A percentile compares a stretch with the other conserved stretches of the same genome.
These are phyloP conservation scores for Papilio elwesi DNA, from an alignment of 2,888 invertebrate genomes.

Conservation along the genomic window DNA sequence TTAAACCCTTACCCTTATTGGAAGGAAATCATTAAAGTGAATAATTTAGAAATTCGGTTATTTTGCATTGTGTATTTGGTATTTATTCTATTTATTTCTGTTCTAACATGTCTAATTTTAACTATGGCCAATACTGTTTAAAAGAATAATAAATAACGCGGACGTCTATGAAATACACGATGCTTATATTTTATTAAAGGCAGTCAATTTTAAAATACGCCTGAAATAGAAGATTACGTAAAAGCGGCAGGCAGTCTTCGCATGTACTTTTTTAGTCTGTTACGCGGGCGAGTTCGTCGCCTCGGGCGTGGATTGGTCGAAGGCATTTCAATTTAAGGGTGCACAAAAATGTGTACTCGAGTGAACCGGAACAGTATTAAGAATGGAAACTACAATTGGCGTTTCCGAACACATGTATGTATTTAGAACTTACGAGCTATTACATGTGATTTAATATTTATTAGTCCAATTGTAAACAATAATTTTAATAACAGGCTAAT, in stretches of 20 bases:
- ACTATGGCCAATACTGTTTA: no score
- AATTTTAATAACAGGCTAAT: not conserved
- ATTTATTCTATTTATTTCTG: no score
- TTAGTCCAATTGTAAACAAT: not conserved
- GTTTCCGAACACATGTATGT: not conserved
- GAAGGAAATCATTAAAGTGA: no score
- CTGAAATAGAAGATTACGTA: slow-evolving; percentile 32
- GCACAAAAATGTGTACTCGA: slow-evolving; percentile 5
- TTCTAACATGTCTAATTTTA: no score
- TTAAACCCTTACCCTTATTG: no score
- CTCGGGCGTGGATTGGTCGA: slow-evolving; percentile 34
- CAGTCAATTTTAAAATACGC: slow-evolving; percentile 26
- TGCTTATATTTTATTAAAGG: slow-evolving; percentile 19
- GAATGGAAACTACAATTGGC: slow-evolving; percentile 5
- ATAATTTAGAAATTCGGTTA: no score
- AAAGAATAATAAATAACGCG: no score
- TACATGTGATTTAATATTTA: not conserved
- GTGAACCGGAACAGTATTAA: slow-evolving; percentile 11
- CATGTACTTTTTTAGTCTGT: slow-evolving; percentile 24
- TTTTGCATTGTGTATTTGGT: no score
- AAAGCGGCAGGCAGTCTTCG: slow-evolving; percentile 16
- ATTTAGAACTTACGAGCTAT: not conserved
- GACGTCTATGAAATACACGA: slow-evolving; percentile 8
- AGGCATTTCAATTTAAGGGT: slow-evolving; percentile 32
- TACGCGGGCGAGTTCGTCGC: slow-evolving; percentile 28